Percentiles rank a stretch among this genome's conserved stretches.
Conservation (phyloP, 1,140 invertebrate species). For the Cyrtorhinus lividipennis region DNA sequence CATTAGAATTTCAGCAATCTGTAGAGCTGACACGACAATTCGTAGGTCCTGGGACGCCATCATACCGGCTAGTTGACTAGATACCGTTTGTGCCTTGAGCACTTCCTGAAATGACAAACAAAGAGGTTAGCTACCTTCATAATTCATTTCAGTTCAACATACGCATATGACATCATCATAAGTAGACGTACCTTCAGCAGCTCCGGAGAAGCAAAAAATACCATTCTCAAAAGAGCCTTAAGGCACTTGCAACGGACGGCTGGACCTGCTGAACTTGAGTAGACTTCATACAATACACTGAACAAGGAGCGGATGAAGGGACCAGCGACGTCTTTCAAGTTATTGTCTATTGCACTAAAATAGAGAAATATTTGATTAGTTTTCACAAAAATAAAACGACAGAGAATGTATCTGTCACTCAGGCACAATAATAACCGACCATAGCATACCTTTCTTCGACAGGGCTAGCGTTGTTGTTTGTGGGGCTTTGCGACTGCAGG, state of each 20-base stretch:
- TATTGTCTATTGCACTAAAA: constrained; percentile 24
- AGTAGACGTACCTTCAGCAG: constrained; percentile 59
- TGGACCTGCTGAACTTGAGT: constrained; percentile 93
- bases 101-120: constrained; percentile 43
- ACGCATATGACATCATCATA: no score
- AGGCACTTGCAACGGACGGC: constrained; percentile 92
- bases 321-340: constrained; percentile 44
- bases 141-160: no score
- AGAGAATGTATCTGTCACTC: not conserved
- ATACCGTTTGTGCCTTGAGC: constrained; percentile 83
- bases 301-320: constrained; percentile 79
- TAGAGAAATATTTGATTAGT: constrained; percentile 9
- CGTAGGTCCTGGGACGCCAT: constrained; percentile 88
- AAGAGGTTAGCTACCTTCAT: no score
- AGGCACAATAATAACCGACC: not conserved
- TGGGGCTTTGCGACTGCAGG: constrained; percentile 29
- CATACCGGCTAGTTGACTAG: constrained; percentile 95
- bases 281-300: constrained; percentile 86
- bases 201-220: constrained; percentile 80
- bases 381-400: not conserved
- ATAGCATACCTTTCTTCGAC: constrained; percentile 14
- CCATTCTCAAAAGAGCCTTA: constrained; percentile 86
- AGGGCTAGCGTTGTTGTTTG: constrained; percentile 22
- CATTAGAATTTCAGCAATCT: constrained; percentile 94
- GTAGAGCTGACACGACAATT: constrained; percentile 91